Base-by-base conservation (phyloP, 2,797 vertebrate genomes). In the Sebastes paucispinis region DNA sequence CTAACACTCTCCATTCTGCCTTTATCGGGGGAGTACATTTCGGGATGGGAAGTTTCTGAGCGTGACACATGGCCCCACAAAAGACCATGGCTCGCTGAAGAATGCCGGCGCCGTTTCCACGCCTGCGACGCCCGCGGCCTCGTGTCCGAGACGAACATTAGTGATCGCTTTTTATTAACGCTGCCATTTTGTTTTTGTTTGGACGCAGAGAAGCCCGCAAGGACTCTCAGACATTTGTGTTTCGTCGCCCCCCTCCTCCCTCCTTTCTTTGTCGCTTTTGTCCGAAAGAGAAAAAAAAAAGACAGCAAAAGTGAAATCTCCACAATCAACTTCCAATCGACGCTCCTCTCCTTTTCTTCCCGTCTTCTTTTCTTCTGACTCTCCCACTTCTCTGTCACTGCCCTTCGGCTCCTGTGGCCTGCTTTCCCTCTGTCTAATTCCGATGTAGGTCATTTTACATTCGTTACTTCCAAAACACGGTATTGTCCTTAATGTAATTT, bases 141-240 rank as follows among this genome's bases (percentile, higher is more conserved):
- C 95, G 9, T 20, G 69, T 95, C 96, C 93, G 95, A 96, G 97
- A 95, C 91, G 87, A 95, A 96, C 96, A 97, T 96, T 97, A 95
- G 95, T 77, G 95, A 97, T 97, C 93, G 96, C 96, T 97, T 97
- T 91, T 97, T 95, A 95, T 97, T 94, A 97, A 96, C 96, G 93
- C 95, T 95, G 96, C 96, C 96, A 97, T 98, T 98, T 98, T 85
- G 79, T 84, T 90, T 90, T 91, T 90, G 87, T 92, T 81, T 90
- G 76, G 77, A 91, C 79, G 74, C 92, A 94, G 95, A 93, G 94
- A 91, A 79, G 94, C 95, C 96, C 93, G 94, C 94, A 85, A 97
- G 96, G 94, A 93, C 77, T 88, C 90, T 87, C 72, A 83, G 93
- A 94, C 95, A 94, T 92, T 92, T 96, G 95, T 96, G 93, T 91